Percentiles rank a stretch among this genome's conserved stretches.
Evolutionary conservation across 2,888 invertebrate genomes (phyloP).

Genomic region (Amblyteles armatorius): DNA sequence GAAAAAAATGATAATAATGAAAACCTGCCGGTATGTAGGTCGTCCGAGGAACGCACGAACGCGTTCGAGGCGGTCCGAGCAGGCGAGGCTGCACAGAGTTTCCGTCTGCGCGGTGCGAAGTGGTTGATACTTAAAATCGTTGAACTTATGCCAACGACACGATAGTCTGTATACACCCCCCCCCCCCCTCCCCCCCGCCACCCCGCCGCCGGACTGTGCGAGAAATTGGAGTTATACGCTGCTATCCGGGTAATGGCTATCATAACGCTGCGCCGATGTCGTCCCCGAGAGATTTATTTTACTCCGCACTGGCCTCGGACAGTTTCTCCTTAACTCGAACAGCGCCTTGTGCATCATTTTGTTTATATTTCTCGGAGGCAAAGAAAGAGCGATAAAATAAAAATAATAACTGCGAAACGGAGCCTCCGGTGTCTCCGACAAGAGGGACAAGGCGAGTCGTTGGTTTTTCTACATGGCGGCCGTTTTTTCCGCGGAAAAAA

Average conservation of each 20-base stretch:
- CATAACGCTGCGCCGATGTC: conserved; percentile 67
- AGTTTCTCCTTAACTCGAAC: conserved; percentile 48
- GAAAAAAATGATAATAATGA: conserved; percentile 22
- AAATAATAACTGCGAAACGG: not conserved
- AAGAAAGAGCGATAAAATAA: not conserved
- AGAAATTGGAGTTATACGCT: conserved; percentile 32
- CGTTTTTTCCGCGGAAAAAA: too few relatives aligned
- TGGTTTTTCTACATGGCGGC: not conserved
- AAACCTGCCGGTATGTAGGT: conserved; percentile 56
- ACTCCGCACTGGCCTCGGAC: conserved; percentile 59
- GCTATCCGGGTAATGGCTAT: conserved; percentile 67
- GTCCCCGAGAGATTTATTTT: conserved; percentile 67
- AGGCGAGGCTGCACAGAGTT: conserved; percentile 3
- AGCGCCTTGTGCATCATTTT: not conserved
- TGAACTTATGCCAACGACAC: conserved; percentile 74
- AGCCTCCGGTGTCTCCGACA: not conserved
- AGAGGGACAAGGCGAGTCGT: not conserved
- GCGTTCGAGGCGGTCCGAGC: conserved; percentile 22
- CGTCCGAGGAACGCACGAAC: conserved; percentile 53
- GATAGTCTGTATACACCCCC: conserved; percentile 41
- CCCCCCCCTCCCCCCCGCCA: not conserved
- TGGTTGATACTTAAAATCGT: conserved; percentile 65
- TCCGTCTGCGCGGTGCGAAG: conserved; percentile 37
- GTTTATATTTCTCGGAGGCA: not conserved
- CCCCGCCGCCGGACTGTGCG: conserved; percentile 16